phyloP scores from a whole-genome alignment of 2,888 invertebrate genomes.

The Sialis lutaria region DNA sequence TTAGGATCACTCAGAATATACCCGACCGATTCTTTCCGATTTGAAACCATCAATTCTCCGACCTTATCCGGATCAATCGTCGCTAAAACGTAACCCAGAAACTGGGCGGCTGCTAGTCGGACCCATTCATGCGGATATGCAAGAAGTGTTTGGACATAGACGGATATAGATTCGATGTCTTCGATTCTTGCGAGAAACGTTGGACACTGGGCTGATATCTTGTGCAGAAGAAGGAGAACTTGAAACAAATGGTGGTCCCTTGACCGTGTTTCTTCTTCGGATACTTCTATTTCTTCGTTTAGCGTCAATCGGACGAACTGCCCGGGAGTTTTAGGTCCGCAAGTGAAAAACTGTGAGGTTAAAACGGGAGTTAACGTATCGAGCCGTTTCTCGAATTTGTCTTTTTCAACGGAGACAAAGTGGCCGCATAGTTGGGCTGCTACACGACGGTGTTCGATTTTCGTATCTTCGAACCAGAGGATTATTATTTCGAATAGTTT shows the following conservation, averaged over 20 bases:
- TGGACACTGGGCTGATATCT: constrained; percentile 45
- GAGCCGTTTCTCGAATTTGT: constrained; percentile 49
- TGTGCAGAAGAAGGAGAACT: constrained; percentile 50
- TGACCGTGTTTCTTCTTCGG: constrained; percentile 39
- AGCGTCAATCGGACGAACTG: constrained; percentile 37
- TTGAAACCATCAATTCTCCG: constrained; percentile 26
- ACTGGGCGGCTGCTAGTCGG: constrained; percentile 55
- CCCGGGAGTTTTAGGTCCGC: constrained; percentile 26
- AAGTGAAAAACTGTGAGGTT: constrained; percentile 18
- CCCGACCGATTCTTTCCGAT: constrained; percentile 15
- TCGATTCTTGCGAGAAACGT: constrained; percentile 32
- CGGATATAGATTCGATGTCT: constrained; percentile 39
- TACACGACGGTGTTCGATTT: constrained; percentile 49
- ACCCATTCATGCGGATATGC: constrained; percentile 80
- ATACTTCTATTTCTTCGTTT: constrained; percentile 12
- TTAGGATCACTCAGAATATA: constrained; percentile 42
- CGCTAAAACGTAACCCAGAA: constrained; percentile 54
- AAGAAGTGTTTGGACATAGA: constrained; percentile 51
- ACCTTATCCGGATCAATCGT: constrained; percentile 42
- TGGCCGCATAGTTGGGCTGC: constrained; percentile 65
- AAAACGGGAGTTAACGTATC: constrained; percentile 38
- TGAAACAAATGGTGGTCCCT: constrained; percentile 62
- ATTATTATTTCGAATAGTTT: constrained; percentile 53
- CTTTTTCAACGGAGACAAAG: constrained; percentile 60
- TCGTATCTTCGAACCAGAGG: constrained; percentile 48